These are phyloP conservation scores for Agrenia bidenticulata DNA, from an alignment of 2,888 invertebrate genomes.

Conservation along the genomic window DNA sequence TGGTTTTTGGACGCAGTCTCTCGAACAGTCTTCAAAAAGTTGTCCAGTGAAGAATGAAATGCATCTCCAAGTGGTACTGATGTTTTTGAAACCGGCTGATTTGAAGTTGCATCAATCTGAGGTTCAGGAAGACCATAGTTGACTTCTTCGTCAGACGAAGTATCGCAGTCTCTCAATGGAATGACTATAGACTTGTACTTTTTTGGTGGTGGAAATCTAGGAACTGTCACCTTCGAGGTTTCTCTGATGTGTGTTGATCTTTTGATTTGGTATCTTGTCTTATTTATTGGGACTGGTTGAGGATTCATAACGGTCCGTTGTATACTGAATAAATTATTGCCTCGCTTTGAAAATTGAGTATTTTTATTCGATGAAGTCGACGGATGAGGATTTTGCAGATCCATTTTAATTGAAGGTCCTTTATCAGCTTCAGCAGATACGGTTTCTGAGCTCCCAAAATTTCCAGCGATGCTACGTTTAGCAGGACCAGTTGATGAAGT, in stretches of 20 bases:
- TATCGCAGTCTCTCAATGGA: slow-evolving; percentile 12
- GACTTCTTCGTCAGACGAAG: slow-evolving; percentile 16
- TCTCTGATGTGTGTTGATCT: too few species aligned
- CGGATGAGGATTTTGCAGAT: too few species aligned
- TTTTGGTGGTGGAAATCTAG: neutral
- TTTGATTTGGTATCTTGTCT: neutral
- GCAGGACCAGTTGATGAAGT: too few species aligned
- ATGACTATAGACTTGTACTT: slow-evolving; percentile 12
- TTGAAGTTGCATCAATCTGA: neutral
- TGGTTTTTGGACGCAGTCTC: slow-evolving; percentile 2
- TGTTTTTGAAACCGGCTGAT: neutral
- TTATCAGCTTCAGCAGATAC: too few species aligned
- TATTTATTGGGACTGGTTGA: neutral
- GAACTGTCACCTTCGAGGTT: neutral
- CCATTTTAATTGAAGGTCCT: too few species aligned
- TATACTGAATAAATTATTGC: neutral
- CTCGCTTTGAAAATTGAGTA: neutral
- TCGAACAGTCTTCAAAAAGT: slow-evolving; percentile 14
- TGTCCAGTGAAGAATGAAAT: slow-evolving; percentile 17
- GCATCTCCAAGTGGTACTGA: neutral
- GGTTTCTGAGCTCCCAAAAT: too few species aligned
- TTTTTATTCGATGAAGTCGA: too few species aligned
- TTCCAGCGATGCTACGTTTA: too few species aligned
- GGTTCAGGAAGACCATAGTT: neutral
- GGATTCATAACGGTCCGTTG: neutral